Base-by-base conservation (phyloP, 2,888 invertebrate genomes). In the Hypomecis punctinalis region DNA sequence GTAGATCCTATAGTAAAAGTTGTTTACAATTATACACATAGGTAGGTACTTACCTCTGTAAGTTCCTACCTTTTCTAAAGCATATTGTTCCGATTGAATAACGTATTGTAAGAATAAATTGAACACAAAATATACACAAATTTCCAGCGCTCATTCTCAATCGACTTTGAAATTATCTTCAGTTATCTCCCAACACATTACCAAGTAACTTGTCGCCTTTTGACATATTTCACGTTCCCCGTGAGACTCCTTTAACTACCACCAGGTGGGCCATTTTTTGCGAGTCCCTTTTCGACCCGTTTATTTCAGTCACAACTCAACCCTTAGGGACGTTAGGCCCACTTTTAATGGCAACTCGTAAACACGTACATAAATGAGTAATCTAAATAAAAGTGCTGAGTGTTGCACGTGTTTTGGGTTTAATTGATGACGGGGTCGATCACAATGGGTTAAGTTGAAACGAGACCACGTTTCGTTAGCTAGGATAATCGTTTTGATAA, bases 191-290 rank as follows among this genome's bases (percentile, higher is more conserved):
- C 8, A 53, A 59, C 45, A 53, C 48, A 49, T 49, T 40, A 51
- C 54, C n/a, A 6, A 56, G 60, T 60, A 51, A 56, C 64, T 65
- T 64, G 55, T 60, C 64, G 49, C 56, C 36, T 23, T 60, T 11
- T 52, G 56, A 61, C 64, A 57, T 47, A 52, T 66, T 61, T 59
- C 58, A 57, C 43, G 61, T 49, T 46, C 23, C 67, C 23, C 66
- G 0, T n/a, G 66, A 59, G 66, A 63, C 53, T 47, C 10, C 59
- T 65, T 59, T 66, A 59, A 67, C 61, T 66, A 51, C 66, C 40
- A 40, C 63, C 71, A 65, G 69, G 69, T 68, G 69, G 64, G 54
- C 56, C 49, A 54, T 68, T 65, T 65, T 65, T 65, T 65, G 64
- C 64, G 49, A 8, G 33, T 55, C 63, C 64, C 56, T 61, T 65